Evolutionary conservation across 1,140 invertebrate genomes (phyloP).

Genomic region (Brachionus rubens): DNA sequence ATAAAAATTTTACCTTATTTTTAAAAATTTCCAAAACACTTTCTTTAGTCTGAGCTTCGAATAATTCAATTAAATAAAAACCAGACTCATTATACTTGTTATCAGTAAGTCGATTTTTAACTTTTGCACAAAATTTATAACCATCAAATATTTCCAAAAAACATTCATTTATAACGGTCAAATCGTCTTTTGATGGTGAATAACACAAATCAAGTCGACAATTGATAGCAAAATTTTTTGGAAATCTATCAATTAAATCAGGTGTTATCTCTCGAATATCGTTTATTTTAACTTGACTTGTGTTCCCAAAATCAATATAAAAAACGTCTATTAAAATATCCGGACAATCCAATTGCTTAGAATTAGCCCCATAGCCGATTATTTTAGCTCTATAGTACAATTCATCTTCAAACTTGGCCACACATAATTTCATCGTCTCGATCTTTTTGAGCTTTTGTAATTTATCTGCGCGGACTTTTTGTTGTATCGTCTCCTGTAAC

Average conservation of each 20-base stretch:
- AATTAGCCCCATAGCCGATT: not conserved
- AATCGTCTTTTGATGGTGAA: not conserved
- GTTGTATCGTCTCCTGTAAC: conserved; percentile 24
- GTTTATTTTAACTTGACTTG: not conserved
- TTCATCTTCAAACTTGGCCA: conserved; percentile 19
- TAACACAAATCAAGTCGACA: not conserved
- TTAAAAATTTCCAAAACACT: conserved; percentile 4
- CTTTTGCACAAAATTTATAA: not conserved
- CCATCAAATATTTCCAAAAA: not conserved
- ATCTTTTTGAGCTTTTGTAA: not conserved
- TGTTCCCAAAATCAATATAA: conserved; percentile 40
- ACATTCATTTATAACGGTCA: not conserved
- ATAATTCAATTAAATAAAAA: conserved; percentile 18
- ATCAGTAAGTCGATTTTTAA: not conserved
- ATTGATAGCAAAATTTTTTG: conserved; percentile 28
- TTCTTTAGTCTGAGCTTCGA: not conserved
- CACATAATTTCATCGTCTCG: not conserved
- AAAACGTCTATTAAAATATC: not conserved
- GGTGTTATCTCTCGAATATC: conserved; percentile 8
- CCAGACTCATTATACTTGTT: conserved; percentile 9
- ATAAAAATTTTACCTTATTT: not conserved
- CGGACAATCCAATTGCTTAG: not conserved
- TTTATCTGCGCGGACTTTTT: not conserved
- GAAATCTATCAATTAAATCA: conserved; percentile 14
- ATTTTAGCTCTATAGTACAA: conserved; percentile 1